Conservation (phyloP, 2,888 invertebrate genomes). For the Archips crataeganus region DNA sequence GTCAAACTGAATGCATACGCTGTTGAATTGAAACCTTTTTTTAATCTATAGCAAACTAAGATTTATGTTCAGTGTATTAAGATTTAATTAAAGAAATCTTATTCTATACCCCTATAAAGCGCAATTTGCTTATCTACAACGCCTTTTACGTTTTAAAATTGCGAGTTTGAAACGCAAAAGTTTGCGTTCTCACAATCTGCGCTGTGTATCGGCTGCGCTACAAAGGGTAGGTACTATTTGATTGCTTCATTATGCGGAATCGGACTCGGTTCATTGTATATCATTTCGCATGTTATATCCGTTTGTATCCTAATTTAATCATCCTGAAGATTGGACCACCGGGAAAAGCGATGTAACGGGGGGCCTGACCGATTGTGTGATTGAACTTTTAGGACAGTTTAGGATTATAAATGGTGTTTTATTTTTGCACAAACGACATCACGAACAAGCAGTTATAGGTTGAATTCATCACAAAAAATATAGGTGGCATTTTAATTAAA, state of each 20-base stretch:
- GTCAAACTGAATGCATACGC: not conserved
- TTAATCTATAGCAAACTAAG: not conserved
- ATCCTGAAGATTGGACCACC: slow-evolving; percentile 85
- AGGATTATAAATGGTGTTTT: slow-evolving; percentile 44
- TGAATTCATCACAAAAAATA: too few relatives aligned
- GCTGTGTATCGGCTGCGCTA: slow-evolving; percentile 58
- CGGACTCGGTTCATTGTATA: slow-evolving; percentile 79
- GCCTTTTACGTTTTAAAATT: slow-evolving; percentile 5
- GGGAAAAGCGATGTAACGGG: slow-evolving; percentile 72
- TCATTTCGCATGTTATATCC: slow-evolving; percentile 83
- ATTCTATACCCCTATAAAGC: not conserved
- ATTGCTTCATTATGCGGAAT: slow-evolving; percentile 84
- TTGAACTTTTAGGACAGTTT: slow-evolving; percentile 72
- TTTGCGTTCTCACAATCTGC: slow-evolving; percentile 53
- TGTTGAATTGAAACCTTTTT: not conserved
- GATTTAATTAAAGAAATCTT: not conserved
- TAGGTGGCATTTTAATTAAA: too few relatives aligned
- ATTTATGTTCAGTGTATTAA: not conserved
- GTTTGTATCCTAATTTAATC: slow-evolving; percentile 84
- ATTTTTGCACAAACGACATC: not conserved
- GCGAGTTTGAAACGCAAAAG: slow-evolving; percentile 48
- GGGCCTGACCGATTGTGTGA: slow-evolving; percentile 68
- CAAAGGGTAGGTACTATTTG: slow-evolving; percentile 76
- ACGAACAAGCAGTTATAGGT: not conserved
- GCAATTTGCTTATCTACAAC: not conserved